These are phyloP conservation scores for Hydrocynus forskahlii DNA, from an alignment of 2,797 vertebrate species.

Conservation along the genomic window DNA sequence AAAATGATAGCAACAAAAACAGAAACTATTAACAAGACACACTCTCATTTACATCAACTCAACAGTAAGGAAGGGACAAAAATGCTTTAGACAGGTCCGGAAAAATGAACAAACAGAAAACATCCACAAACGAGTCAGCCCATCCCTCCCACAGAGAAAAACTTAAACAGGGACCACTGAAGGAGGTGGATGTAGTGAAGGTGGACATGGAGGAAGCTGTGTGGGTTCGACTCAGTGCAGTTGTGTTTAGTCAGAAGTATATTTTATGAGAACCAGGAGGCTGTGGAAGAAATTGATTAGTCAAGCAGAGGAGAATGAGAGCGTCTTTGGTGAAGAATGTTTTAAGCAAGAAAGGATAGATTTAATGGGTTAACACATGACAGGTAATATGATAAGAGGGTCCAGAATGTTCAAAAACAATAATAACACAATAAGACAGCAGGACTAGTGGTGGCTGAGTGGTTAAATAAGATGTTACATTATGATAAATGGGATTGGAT, in stretches of 20 bases:
- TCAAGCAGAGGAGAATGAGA: background rate
- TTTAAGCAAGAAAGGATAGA: background rate
- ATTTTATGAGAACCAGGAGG: background rate
- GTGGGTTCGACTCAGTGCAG: background rate
- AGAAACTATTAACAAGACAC: background rate
- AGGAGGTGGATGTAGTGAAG: background rate
- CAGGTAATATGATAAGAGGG: background rate
- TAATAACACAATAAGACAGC: background rate
- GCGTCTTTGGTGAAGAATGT: background rate
- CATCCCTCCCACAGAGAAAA: background rate
- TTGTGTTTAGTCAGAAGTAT: background rate
- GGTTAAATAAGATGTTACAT: background rate
- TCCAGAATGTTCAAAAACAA: background rate
- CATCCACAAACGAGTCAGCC: slow-evolving; percentile 6
- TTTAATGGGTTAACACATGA: no score
- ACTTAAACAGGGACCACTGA: background rate
- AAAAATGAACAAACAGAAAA: slow-evolving; percentile 25
- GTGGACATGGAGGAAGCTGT: background rate
- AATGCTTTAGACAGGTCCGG: slow-evolving; percentile 43
- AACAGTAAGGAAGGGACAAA: slow-evolving; percentile 3
- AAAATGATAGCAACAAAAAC: slow-evolving; percentile 25
- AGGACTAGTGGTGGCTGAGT: background rate
- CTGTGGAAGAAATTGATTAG: background rate
- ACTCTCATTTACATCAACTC: slow-evolving; percentile 22
- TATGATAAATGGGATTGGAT: background rate